Conservation (phyloP, 2,113 vertebrate genomes). For the Dasyprocta punctata region DNA sequence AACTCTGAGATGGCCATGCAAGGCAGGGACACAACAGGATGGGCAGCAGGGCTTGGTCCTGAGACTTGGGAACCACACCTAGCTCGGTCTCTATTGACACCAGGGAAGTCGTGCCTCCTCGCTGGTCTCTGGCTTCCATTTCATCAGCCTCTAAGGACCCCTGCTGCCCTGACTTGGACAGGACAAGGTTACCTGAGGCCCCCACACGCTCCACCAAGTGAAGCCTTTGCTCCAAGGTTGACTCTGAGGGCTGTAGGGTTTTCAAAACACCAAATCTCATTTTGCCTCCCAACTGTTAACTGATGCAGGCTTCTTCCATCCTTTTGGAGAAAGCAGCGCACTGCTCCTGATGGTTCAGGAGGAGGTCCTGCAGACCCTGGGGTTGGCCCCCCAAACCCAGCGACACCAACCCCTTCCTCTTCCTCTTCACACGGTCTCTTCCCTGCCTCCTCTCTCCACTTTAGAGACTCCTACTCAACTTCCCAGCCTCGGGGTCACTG, state of each 20-base stretch:
- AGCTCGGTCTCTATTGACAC: not conserved
- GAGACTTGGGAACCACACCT: not conserved
- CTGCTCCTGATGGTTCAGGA: not conserved
- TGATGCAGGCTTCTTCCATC: not conserved
- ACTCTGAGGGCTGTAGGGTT: not conserved
- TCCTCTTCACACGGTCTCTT: not conserved
- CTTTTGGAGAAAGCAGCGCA: not conserved
- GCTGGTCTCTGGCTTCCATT: not conserved
- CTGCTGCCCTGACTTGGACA: not conserved
- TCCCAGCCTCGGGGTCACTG: not conserved
- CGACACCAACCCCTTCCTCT: fast-evolving
- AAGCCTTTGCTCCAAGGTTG: not conserved
- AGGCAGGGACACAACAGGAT: fast-evolving
- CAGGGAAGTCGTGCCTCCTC: not conserved
- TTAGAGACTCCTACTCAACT: not conserved
- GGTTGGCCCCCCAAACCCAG: not conserved
- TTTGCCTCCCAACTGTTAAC: not conserved
- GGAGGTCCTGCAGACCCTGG: fast-evolving
- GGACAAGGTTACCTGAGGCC: not conserved
- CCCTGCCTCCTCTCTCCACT: not conserved
- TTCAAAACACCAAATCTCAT: not conserved
- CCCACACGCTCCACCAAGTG: not conserved
- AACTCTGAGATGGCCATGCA: not conserved
- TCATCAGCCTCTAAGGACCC: not conserved
- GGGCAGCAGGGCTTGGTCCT: not conserved